Evolutionary conservation across 2,113 vertebrate species (phyloP).

Genomic region (Cavia porcellus): DNA sequence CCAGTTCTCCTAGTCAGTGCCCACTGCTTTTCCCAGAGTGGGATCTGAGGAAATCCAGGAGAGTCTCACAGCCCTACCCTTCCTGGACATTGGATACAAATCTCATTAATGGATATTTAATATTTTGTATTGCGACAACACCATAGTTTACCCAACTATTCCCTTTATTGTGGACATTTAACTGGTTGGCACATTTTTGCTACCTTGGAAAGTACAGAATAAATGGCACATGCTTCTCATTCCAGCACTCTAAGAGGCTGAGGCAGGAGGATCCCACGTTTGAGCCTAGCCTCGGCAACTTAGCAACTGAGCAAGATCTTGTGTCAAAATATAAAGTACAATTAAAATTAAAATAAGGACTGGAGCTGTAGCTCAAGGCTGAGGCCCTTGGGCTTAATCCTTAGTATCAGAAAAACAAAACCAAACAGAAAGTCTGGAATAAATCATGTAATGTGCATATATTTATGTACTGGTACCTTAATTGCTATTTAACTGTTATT

Average conservation of each 20-base stretch:
- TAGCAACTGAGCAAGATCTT: not conserved
- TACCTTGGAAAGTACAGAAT: not conserved
- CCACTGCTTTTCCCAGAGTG: not conserved
- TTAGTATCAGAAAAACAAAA: not conserved
- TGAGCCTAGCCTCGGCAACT: not conserved
- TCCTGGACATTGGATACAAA: not conserved
- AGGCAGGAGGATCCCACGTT: not conserved
- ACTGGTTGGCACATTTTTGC: not conserved
- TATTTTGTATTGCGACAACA: not conserved
- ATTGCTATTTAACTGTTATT: not conserved
- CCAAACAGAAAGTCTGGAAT: not conserved
- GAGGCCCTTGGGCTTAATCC: not conserved
- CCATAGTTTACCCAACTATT: not conserved
- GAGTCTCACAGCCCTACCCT: not conserved
- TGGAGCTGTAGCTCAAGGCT: not conserved
- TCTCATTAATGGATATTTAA: not conserved
- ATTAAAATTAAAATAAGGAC: not conserved
- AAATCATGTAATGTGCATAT: not conserved
- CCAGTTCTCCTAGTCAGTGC: not conserved
- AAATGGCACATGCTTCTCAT: not conserved
- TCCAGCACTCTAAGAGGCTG: not conserved
- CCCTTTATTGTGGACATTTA: not conserved
- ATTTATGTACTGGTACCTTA: not conserved
- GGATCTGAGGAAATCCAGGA: not conserved
- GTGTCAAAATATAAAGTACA: not conserved